Evolutionary conservation across 2,797 vertebrate species (phyloP).

Genomic region (Glossophaga mutica): DNA sequence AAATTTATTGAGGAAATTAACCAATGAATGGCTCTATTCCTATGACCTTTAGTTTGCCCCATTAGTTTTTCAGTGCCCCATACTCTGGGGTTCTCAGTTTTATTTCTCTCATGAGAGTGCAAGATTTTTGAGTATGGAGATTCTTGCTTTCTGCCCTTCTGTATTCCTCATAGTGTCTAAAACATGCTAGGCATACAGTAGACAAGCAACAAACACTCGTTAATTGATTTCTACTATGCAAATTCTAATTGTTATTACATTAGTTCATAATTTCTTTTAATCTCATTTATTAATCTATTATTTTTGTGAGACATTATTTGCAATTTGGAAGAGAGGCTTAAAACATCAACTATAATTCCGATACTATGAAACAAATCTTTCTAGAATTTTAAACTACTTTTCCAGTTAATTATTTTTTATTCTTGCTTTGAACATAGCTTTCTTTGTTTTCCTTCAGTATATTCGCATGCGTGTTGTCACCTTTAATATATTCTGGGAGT

Average conservation of each 20-base stretch:
- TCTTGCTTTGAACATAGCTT: neutral
- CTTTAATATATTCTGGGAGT: neutral
- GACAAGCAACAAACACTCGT: neutral
- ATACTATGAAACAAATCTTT: neutral
- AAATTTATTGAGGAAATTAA: neutral
- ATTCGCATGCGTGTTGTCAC: neutral
- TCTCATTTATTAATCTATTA: neutral
- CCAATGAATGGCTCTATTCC: neutral
- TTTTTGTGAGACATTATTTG: neutral
- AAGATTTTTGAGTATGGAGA: neutral
- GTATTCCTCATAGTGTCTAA: neutral
- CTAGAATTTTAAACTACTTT: neutral
- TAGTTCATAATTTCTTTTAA: neutral
- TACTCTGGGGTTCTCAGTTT: neutral
- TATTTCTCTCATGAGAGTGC: neutral
- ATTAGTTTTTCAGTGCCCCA: neutral
- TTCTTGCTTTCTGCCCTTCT: neutral
- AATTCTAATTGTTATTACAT: neutral
- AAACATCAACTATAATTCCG: neutral
- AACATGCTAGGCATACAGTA: neutral
- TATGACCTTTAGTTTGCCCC: neutral
- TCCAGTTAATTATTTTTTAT: neutral
- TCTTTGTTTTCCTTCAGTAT: neutral
- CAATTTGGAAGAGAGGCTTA: neutral
- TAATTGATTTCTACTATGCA: neutral